A percentile compares a stretch with the other conserved stretches of the same genome.
phyloP scores from a whole-genome alignment of 2,113 vertebrate species.

The Polyodon spathula region DNA sequence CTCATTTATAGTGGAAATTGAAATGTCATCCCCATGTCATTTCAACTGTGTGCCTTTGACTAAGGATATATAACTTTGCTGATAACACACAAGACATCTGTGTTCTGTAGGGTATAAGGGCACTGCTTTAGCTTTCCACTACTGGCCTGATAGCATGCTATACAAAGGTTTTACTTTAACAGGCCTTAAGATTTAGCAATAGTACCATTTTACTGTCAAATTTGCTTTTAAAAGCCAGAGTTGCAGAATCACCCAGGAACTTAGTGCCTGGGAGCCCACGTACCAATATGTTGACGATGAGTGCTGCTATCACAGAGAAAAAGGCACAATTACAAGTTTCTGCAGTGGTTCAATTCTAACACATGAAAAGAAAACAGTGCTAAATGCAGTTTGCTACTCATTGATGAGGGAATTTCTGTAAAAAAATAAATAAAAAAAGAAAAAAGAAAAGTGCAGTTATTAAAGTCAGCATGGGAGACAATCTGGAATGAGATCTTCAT shows the following conservation, averaged over 20 bases:
- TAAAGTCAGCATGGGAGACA: conserved; percentile 70
- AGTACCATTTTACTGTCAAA: conserved; percentile 28
- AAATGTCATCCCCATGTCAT: no score
- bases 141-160: no score
- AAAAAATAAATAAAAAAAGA: background rate
- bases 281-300: conserved; percentile 14
- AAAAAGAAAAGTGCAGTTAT: conserved; percentile 37
- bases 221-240: conserved; percentile 27
- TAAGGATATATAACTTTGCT: no score
- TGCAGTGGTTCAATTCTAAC: conserved; percentile 13
- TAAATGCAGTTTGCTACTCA: conserved; percentile 27
- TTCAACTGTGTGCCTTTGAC: no score
- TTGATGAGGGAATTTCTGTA: conserved; percentile 34
- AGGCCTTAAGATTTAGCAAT: conserved; percentile 3
- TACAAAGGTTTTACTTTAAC: no score
- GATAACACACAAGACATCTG: no score
- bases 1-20: no score
- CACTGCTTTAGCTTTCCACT: no score
- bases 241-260: conserved; percentile 21
- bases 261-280: conserved; percentile 13
- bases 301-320: conserved; percentile 22
- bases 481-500: conserved; percentile 81
- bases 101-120: no score
- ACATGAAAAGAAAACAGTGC: conserved; percentile 21
- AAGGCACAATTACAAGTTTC: conserved; percentile 13